Evolutionary conservation across 2,113 vertebrate genomes (phyloP).

Genomic region (Muntiacus muntjak): DNA sequence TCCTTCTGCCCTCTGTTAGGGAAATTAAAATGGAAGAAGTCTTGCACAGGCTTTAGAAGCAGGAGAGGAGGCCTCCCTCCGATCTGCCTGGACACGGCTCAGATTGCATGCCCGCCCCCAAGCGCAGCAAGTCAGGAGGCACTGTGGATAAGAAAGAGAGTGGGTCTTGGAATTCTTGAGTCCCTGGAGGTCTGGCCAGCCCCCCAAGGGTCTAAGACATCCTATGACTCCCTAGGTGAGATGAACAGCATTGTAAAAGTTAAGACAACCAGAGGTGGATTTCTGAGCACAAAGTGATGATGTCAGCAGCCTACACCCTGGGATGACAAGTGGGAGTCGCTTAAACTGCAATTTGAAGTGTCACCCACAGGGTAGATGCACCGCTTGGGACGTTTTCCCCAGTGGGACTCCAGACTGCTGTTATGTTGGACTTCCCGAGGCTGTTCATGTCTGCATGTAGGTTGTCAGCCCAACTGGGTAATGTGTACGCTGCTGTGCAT

Average conservation of each 20-base stretch:
- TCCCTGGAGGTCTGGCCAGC: not conserved
- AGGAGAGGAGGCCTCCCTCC: not conserved
- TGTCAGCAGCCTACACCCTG: not conserved
- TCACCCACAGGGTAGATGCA: not conserved
- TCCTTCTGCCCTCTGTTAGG: not conserved
- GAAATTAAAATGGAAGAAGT: not conserved
- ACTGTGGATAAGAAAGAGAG: not conserved
- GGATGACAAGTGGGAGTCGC: not conserved
- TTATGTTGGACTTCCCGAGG: accelerated
- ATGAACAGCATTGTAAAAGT: not conserved
- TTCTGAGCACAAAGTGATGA: not conserved
- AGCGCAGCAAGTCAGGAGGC: accelerated
- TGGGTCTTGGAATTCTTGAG: not conserved
- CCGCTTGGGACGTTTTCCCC: accelerated
- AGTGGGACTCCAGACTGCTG: not conserved
- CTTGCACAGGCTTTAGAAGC: not conserved
- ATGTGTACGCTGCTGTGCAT: not conserved
- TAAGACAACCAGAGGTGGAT: not conserved
- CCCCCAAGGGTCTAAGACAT: not conserved
- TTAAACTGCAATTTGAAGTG: not conserved
- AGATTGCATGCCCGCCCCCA: accelerated
- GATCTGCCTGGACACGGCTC: not conserved
- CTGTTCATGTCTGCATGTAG: accelerated
- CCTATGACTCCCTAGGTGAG: not conserved
- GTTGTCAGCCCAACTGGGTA: not conserved